Evolutionary conservation across 2,888 invertebrate genomes (phyloP), one percentile per base, ranked within the genome.

Genomic region (Pocota personata): DNA sequence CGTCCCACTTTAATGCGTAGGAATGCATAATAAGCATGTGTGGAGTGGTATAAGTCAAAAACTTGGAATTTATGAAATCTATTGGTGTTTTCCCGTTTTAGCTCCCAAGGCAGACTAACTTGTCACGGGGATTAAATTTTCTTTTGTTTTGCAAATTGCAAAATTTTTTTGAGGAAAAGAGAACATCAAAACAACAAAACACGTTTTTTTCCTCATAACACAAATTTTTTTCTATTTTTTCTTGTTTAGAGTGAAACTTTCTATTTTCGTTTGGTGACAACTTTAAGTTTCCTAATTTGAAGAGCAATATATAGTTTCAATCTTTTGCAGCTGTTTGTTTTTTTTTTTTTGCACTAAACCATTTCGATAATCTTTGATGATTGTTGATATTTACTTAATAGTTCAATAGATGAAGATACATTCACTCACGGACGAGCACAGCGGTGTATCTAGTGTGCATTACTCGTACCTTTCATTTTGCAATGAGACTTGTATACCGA

Each of bases 391-490:
- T 80, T 80, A 75, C 66, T 75, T 75, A 75, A 80, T 52, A 48
- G 80, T 55, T 64, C 14, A 57, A n/a, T 3, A 58, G 62, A 69
- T 82, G 55, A 46, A 69, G 21, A 75, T 62, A 82, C 82, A 62
- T 69, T 82, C 76, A 76, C 82, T 76, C 19, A 57, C 72, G 55
- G 48, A 10, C 5, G 3, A 16, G 14, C 12, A 32, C 30, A n/a
- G 10, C 35, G 7, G n/a, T 43, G 8, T 30, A 14, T 3, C 40
- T 14, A 12, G 48, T 21, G 67, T 19, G 50, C 48, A 57, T 62
- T 66, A 66, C n/a, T n/a, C n/a, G n/a, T n/a, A n/a, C 79, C 79
- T 79, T 79, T 73, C 79, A 60, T 73, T 73, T 73, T 79, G 66
- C 73, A 66, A 79, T 66, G 58, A 66, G 46, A 37, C 50, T 67